Conservation (phyloP, 1,140 invertebrate species). For the Drosophila equinoxialis region DNA sequence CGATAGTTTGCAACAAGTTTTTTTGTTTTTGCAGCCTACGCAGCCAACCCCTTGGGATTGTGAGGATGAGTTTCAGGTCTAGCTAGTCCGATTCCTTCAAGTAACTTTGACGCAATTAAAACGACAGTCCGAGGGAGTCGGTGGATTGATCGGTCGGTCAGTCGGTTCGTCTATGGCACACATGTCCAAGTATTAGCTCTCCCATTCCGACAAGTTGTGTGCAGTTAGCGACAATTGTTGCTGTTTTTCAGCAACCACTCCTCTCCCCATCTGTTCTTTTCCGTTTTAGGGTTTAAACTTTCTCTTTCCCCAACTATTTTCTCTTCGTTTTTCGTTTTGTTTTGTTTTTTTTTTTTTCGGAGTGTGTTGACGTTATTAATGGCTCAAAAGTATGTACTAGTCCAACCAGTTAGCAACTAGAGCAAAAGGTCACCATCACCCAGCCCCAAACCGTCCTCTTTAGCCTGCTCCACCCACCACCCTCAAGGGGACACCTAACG, state of each 20-base stretch:
- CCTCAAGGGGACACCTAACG: neutral
- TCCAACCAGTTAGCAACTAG: conserved; percentile 30
- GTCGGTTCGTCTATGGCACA: conserved; percentile 3
- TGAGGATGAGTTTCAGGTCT: neutral
- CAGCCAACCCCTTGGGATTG: conserved; percentile 32
- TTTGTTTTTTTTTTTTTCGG: neutral
- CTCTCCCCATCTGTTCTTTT: neutral
- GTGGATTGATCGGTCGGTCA: too few relatives aligned
- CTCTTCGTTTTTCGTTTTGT: neutral
- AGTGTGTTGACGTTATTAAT: conserved; percentile 59
- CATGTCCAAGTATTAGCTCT: conserved; percentile 6
- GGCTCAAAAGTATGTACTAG: conserved; percentile 39
- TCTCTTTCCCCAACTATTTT: neutral
- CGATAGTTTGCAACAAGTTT: conserved; percentile 76
- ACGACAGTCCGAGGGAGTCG: too few relatives aligned
- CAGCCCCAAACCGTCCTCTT: neutral
- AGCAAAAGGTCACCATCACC: conserved; percentile 59
- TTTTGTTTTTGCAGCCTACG: conserved; percentile 36
- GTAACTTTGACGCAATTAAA: conserved; percentile 5
- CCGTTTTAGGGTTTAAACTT: neutral
- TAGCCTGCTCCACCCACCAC: neutral
- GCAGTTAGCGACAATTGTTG: conserved; percentile 39
- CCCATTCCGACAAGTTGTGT: conserved; percentile 43
- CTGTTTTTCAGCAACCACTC: neutral
- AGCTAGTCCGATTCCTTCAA: neutral